Evolutionary conservation across 2,113 vertebrate genomes (phyloP).

Genomic region (Myotis lucifugus): DNA sequence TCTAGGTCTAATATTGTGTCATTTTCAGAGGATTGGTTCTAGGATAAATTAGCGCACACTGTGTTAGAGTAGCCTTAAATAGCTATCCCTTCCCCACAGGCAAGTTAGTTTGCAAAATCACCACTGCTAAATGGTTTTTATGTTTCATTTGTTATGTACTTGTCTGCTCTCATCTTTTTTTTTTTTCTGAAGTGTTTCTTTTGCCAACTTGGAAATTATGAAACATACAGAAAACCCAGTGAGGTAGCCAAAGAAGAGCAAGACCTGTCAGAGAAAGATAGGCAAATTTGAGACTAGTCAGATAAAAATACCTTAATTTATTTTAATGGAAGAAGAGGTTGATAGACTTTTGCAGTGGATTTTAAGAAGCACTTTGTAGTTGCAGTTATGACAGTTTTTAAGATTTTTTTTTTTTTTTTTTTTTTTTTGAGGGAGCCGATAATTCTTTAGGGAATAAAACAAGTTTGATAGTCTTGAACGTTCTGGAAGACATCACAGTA

Average conservation of each 20-base stretch:
- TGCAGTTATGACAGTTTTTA: not conserved
- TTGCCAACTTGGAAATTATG: not conserved
- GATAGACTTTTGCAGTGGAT: not conserved
- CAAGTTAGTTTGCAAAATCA: not conserved
- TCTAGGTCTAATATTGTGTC: not conserved
- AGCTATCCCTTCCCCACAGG: not conserved
- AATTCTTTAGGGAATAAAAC: slow-evolving; percentile 13
- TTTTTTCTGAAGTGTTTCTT: not conserved
- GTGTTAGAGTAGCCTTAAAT: not conserved
- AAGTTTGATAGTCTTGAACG: not conserved
- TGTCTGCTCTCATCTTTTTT: not conserved
- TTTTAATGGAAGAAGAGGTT: not conserved
- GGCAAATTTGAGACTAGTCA: not conserved
- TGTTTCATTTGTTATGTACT: not conserved
- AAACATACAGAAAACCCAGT: not conserved
- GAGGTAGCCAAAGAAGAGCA: not conserved
- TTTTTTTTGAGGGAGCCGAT: not conserved
- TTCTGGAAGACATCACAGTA: not conserved
- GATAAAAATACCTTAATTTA: not conserved
- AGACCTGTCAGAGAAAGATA: not conserved
- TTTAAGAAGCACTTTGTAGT: not conserved
- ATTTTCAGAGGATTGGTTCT: not conserved
- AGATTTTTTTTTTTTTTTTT: not conserved
- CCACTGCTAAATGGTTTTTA: not conserved
- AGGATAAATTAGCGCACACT: not conserved